A percentile compares a stretch with the other conserved stretches of the same genome.
Evolutionary conservation across 2,113 vertebrate genomes (phyloP).

Genomic region (Dicerorhinus sumatrensis): DNA sequence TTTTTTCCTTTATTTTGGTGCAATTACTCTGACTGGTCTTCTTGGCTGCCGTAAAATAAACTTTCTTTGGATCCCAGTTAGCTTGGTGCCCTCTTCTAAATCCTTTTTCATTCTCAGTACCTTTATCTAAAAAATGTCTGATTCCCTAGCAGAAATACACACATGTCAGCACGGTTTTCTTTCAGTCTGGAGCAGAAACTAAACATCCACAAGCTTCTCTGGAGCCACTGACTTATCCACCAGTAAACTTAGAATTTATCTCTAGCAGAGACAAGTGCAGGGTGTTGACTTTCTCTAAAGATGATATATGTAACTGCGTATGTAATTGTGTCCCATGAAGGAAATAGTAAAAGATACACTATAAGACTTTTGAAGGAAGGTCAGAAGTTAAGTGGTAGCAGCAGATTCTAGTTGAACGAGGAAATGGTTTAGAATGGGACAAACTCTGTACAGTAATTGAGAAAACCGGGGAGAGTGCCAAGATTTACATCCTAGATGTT

Average conservation of each 20-base stretch:
- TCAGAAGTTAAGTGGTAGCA: background rate
- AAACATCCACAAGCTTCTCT: background rate
- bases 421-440: background rate
- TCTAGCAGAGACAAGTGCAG: background rate
- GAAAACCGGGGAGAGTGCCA: background rate
- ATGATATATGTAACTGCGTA: background rate
- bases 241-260: background rate
- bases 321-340: background rate
- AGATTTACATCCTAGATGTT: background rate
- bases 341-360: background rate
- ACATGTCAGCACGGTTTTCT: background rate
- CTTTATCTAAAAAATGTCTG: slow-evolving; percentile 4
- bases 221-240: background rate
- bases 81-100: background rate
- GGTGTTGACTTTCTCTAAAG: background rate
- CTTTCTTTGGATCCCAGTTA: background rate
- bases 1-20: background rate
- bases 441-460: background rate
- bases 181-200: background rate
- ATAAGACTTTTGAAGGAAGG: background rate
- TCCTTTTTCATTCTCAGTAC: background rate
- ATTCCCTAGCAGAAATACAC: background rate
- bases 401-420: background rate
- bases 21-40: background rate
- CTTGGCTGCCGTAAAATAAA: background rate